Evolutionary conservation across 2,888 invertebrate genomes (phyloP), one percentile per base, ranked within the genome.

Genomic region (Capitulum mitella): DNA sequence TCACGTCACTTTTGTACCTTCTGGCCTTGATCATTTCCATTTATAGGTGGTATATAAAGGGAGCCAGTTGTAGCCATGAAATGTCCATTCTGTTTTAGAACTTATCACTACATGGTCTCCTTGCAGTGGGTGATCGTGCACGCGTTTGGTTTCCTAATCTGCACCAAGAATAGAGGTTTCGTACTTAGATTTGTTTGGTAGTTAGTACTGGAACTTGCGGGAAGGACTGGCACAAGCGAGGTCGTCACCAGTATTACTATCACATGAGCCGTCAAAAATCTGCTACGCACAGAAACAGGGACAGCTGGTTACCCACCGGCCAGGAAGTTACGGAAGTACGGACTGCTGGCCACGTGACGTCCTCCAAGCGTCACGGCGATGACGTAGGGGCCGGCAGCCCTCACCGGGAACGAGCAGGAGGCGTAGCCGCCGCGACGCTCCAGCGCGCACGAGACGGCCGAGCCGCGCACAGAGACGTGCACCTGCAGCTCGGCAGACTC

Each of bases 331-430:
- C 92, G 92, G 82, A 91, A 89, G 87, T 93, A 95, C 78, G 97
- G 97, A 82, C 94, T 94, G 82, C 95, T 95, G 80, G 91, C 90
- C 78, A 95, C 92, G 83, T 92, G 91, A 80, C 84, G 84, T 34
- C 91, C 91, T 80, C 91, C 93, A 80, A 96, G 92, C 86, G 93
- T 90, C 79, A 97, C 90, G 77, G 92, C 92, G 82, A 97, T 92
- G 84, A 91, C 90, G 87, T 97, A 97, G 83, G 92, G 91, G 51
- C 97, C 97, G 34, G 96, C 93, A 82, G 93, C 92, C 82, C 96
- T 91, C 81, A 96, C 96, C 12, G 94, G 95, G 87, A 97, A 97
- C 85, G 95, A 94, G 79, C 94, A 94, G 83, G 92, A 91, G 78
- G 94, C 94, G 74, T 92, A 90, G 86, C 29, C 34, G 34, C 10